Base-by-base conservation (phyloP, 1,140 invertebrate species). In the Phortica variegata region DNA sequence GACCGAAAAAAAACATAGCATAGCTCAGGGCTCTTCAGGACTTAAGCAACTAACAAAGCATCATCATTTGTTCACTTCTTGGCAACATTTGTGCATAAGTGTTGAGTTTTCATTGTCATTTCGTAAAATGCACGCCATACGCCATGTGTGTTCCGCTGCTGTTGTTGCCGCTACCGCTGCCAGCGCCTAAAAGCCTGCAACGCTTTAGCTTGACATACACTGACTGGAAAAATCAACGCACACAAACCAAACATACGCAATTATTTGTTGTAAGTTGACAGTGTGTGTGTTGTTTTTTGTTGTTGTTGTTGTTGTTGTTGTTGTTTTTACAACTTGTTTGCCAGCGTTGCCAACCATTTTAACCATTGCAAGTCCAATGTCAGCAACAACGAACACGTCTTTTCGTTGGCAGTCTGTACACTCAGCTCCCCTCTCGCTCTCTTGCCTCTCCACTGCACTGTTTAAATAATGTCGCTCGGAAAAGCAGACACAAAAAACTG, bases 31-130 rank as follows among this genome's bases (percentile, higher is more conserved):
- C n/a, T n/a, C n/a, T n/a, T n/a, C n/a, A n/a, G n/a, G n/a, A n/a
- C n/a, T n/a, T n/a, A n/a, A n/a, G n/a, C n/a, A n/a, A n/a, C n/a
- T n/a, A n/a, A n/a, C n/a, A n/a, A n/a, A n/a, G n/a, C n/a, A n/a
- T n/a, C n/a, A n/a, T n/a, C 63, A 56, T 51, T 54, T 68, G 59
- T 47, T 36, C 10, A 52, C 54, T 39, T 49, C 56, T 63, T 66
- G 63, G 60, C 63, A 68, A 55, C 62, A 59, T 68, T 66, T 66
- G 62, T 68, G 62, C 63, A 68, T 68, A 66, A 66, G 66, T 68
- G 62, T 68, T 65, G 53, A 49, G 50, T 32, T 52, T 29, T 43
- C 56, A 59, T 59, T 65, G 58, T 65, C 51, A n/a, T n/a, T 61
- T 62, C 59, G 48, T 52, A 40, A 44, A 55, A 57, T 63, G 63